Evolutionary conservation across 2,888 invertebrate genomes (phyloP).

Genomic region (Drosophila vallismaia): DNA sequence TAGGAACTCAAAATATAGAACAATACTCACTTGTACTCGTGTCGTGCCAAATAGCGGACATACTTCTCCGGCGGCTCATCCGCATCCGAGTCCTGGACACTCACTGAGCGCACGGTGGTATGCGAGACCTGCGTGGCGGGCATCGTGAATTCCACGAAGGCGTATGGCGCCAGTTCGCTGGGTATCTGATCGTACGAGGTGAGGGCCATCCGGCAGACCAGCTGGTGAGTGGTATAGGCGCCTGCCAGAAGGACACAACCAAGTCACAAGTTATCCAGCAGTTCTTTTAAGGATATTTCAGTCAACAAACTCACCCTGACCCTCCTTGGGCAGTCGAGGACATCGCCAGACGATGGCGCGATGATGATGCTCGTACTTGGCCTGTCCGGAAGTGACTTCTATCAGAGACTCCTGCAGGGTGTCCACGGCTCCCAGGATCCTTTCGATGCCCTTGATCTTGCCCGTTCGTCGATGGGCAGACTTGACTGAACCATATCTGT

Average conservation of each 20-base stretch:
- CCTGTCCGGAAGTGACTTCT: conserved; percentile 97
- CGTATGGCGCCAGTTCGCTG: conserved; percentile 93
- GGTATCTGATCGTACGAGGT: conserved; percentile 99
- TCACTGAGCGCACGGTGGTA: conserved; percentile 97
- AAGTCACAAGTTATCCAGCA: neutral
- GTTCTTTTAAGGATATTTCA: neutral
- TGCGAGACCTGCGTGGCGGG: conserved; percentile 98
- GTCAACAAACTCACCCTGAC: conserved; percentile 90
- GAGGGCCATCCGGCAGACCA: conserved; percentile 96
- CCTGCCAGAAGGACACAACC: conserved; percentile 85
- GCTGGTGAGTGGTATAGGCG: conserved; percentile 98
- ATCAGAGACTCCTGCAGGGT: conserved; percentile 95
- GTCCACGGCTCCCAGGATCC: conserved; percentile 95
- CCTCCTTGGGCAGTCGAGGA: conserved; percentile 98
- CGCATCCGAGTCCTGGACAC: conserved; percentile 92
- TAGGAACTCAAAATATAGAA: too few relatives aligned
- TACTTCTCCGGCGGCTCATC: conserved; percentile 98
- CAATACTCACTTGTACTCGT: conserved; percentile 92
- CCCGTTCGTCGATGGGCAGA: conserved; percentile 95
- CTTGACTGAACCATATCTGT: conserved; percentile 97
- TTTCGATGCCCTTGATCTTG: conserved; percentile 96
- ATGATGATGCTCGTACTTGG: conserved; percentile 99
- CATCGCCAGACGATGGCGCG: conserved; percentile 99
- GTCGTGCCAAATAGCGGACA: conserved; percentile 97
- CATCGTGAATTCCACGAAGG: conserved; percentile 99